Conservation (phyloP, 2,113 vertebrate species). For the Tenebrosternarchus preto region DNA sequence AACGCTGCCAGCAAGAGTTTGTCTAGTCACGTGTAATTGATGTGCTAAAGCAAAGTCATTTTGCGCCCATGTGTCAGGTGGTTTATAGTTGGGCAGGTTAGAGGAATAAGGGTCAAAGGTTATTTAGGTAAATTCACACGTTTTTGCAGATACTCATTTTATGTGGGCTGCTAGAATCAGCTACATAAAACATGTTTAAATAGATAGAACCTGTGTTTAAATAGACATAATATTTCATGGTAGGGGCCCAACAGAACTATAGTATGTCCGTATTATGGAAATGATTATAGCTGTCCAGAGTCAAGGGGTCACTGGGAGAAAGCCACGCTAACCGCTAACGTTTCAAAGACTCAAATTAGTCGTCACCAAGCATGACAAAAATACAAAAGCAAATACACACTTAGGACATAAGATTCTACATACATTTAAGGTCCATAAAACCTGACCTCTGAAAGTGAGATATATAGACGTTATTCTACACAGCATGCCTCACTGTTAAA, state of each 20-base stretch:
- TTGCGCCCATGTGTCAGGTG: too few species aligned
- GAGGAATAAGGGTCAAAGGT: too few species aligned
- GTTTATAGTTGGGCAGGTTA: too few species aligned
- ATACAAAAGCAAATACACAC: constrained; percentile 24
- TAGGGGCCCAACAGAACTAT: too few species aligned
- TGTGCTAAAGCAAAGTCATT: too few species aligned
- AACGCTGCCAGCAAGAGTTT: background rate
- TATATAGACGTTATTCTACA: constrained; percentile 21
- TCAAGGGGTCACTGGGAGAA: constrained; percentile 9
- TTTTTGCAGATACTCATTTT: too few species aligned
- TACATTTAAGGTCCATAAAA: constrained; percentile 29
- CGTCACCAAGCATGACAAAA: constrained; percentile 31
- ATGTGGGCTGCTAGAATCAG: too few species aligned
- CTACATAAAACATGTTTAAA: too few species aligned
- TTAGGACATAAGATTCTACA: constrained; percentile 20
- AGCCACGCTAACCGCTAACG: constrained; percentile 21
- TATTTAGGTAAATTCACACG: background rate
- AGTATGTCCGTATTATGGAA: background rate
- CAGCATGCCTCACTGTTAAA: background rate
- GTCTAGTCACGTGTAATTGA: too few species aligned
- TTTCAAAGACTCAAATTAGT: constrained; percentile 33
- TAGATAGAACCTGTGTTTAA: background rate
- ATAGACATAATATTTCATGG: background rate
- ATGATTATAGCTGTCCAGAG: constrained; percentile 15
- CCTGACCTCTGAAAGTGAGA: constrained; percentile 10